Percentiles rank a stretch among this genome's conserved stretches.
Evolutionary conservation across 2,888 invertebrate species (phyloP).

Genomic region (Drosophila barbarae): DNA sequence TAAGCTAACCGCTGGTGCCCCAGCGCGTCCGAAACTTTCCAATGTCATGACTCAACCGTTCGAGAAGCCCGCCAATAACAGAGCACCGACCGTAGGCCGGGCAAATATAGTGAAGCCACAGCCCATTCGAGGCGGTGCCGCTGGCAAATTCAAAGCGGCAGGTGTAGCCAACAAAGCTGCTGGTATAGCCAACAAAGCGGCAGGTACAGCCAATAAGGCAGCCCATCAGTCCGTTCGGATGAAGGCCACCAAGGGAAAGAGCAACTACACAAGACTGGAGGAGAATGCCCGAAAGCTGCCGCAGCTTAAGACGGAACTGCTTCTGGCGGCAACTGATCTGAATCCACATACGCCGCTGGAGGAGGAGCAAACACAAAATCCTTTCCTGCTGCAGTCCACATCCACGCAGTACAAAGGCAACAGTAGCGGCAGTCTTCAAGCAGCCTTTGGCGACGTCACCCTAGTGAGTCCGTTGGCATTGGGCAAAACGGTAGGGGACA

Average conservation of each 20-base stretch:
- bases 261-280: slow-evolving; percentile 7
- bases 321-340: slow-evolving; percentile 5
- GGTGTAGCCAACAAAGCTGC: slow-evolving; percentile 18
- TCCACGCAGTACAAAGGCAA: slow-evolving; percentile 45
- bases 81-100: neutral
- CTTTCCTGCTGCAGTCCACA: slow-evolving; percentile 47
- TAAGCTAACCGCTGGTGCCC: neutral
- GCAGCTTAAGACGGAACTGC: slow-evolving; percentile 6
- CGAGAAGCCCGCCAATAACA: slow-evolving; percentile 12
- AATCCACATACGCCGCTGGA: slow-evolving; percentile 46
- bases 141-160: slow-evolving; percentile 42
- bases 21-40: slow-evolving; percentile 2
- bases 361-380: slow-evolving; percentile 9
- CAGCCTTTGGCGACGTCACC: slow-evolving; percentile 4
- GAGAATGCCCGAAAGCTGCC: slow-evolving; percentile 8
- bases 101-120: slow-evolving; percentile 26
- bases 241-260: slow-evolving; percentile 42
- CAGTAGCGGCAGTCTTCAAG: slow-evolving; percentile 19
- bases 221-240: slow-evolving; percentile 36
- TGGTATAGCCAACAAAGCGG: slow-evolving; percentile 17
- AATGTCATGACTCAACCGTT: slow-evolving; percentile 41
- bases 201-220: neutral
- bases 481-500: neutral
- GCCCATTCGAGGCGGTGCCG: slow-evolving; percentile 43
- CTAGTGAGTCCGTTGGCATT: slow-evolving; percentile 32